Evolutionary conservation across 2,113 vertebrate species (phyloP).

Genomic region (Chelonoidis abingdonii): DNA sequence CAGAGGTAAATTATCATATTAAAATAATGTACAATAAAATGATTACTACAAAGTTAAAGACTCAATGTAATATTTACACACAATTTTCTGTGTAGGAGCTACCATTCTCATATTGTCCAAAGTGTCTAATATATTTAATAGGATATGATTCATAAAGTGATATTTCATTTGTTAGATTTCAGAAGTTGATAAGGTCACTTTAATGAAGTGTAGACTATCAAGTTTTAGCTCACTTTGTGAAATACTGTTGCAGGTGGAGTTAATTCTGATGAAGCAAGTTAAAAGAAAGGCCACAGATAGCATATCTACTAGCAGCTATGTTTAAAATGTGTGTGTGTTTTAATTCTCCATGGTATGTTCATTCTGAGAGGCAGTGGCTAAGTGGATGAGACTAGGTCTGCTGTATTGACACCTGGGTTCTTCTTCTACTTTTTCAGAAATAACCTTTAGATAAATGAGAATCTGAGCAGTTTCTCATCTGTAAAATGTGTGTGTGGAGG

Average conservation of each 20-base stretch:
- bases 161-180: not conserved
- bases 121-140: not conserved
- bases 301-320: not conserved
- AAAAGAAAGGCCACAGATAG: not conserved
- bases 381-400: not conserved
- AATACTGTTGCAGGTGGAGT: not conserved
- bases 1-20: not conserved
- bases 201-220: not conserved
- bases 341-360: not conserved
- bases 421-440: not conserved
- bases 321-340: not conserved
- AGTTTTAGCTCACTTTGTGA: slow-evolving; percentile 26
- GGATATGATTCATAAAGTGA: not conserved
- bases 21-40: not conserved
- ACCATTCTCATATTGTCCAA: not conserved
- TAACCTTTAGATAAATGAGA: not conserved
- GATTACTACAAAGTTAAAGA: not conserved
- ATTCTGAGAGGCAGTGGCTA: not conserved
- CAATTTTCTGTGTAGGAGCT: not conserved
- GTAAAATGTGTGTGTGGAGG: not conserved
- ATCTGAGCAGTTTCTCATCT: not conserved
- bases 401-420: not conserved
- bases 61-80: not conserved
- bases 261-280: not conserved
- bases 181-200: not conserved